Base-by-base conservation (phyloP, 2,888 invertebrate species). In the Griposia aprilina region DNA sequence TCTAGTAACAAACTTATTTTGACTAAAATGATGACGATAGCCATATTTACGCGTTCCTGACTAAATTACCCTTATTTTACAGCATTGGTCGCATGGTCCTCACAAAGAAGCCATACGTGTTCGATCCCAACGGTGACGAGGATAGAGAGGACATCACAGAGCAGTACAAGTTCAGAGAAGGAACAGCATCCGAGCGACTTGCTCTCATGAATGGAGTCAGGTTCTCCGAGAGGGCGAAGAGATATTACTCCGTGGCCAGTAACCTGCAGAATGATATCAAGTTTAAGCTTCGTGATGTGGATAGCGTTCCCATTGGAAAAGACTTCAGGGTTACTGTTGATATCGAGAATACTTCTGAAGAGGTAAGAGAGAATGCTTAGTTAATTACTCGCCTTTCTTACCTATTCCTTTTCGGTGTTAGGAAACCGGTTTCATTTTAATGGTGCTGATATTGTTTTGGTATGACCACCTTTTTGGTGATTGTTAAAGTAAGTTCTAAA, bases 121-220 rank as follows among this genome's bases (percentile, higher is more conserved):
- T 97, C 90, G 98, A 98, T 91, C 97, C 98, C 0, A 97, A 97
- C 59, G 98, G 98, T 0, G 98, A 98, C 84, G 97, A 97, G 70
- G 98, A 98, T 89, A 96, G 97, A 1, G 97, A 98, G 90, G 98
- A 98, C 88, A 97, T 98, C 87, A 98, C 98, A 0, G 88, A 93
- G 0, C 94, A 97, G 82, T 98, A 98, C 95, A 98, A 98, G 93
- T 97, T 97, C 70, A 95, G 96, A 74, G 98, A 98, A 95, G 98
- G 98, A 23, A 97, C 98, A 0, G 97, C 97, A 23, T 98, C 97
- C 0, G 98, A 99, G 93, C 95, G 98, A 15, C 93, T 98, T 81
- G 97, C 98, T 2, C 96, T 98, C 50, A 97, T 98, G 94, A 98
- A 98, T 91, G 98, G 98, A 1, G 98, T 98, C 0, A 95, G 98